Conservation (phyloP, 2,113 vertebrate species). For the Ovis aries region ARS-UI_Ramb_v3.0 NC_056055.1:237699001-237699500, state of each 20-base stretch:
- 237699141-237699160: background rate
- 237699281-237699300: background rate
- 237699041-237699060: background rate
- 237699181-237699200: rapidly evolving
- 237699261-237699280: background rate
- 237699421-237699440: background rate
- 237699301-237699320: background rate
- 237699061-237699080: background rate
- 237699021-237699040: background rate
- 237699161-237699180: background rate
- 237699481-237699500: background rate
- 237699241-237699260: background rate
- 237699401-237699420: background rate
- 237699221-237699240: background rate
- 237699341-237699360: background rate
- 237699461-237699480: background rate
- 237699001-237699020: background rate
- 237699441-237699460: background rate
- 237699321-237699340: background rate
- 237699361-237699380: background rate
- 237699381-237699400: background rate
- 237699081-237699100: background rate
- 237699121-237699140: background rate
- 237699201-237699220: background rate
- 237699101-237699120: background rate